These are phyloP conservation scores for Cataglyphis rosenhaueri DNA, from an alignment of 2,888 invertebrate species.

Conservation along the genomic window DNA sequence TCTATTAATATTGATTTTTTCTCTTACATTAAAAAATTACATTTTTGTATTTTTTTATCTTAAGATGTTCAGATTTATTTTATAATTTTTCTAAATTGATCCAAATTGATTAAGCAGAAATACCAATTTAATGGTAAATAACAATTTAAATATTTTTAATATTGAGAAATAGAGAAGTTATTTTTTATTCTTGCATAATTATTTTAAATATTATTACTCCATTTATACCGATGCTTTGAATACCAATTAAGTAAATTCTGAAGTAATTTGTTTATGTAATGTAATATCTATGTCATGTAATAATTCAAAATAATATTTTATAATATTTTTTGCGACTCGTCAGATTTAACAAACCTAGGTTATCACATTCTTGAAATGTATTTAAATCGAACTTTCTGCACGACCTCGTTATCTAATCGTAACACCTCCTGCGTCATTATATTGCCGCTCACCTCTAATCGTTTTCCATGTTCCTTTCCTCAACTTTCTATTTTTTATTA, in stretches of 20 bases:
- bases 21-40: background rate
- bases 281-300: background rate
- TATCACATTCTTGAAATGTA: too few relatives aligned
- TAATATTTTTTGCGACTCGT: background rate
- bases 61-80: background rate
- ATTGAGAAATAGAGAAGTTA: background rate
- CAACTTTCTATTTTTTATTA: constrained; percentile 46
- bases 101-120: background rate
- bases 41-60: background rate
- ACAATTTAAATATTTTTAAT: background rate
- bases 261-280: background rate
- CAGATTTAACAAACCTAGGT: background rate
- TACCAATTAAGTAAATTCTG: background rate
- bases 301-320: background rate
- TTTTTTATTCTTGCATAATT: background rate
- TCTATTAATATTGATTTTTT: background rate
- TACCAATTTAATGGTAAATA: background rate
- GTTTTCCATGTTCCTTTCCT: background rate
- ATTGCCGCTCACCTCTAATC: background rate
- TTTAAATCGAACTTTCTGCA: background rate
- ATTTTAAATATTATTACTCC: background rate
- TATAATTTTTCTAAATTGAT: background rate
- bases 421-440: constrained; percentile 7
- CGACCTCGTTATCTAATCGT: constrained; percentile 14
- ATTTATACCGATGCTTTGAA: background rate